Base-by-base conservation (phyloP, 2,797 vertebrate genomes). In the Furcifer pardalis region DNA sequence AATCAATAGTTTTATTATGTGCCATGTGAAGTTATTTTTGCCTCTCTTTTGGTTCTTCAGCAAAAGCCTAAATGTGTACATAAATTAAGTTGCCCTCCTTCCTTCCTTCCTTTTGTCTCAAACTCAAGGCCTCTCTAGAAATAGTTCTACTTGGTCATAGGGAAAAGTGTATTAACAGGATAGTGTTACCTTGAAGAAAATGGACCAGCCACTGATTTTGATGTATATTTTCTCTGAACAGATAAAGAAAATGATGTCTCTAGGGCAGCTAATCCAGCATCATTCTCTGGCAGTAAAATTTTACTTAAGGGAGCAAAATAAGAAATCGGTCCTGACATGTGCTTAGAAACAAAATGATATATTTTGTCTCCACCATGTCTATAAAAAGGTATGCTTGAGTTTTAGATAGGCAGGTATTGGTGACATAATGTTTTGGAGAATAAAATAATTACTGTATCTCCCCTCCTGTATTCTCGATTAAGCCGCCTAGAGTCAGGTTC, bases 311-410 rank as follows among this genome's bases (percentile, higher is more conserved):
- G 74, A 81, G 44, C 52, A 75, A 78, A 78, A 6, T 27, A 37
- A 40, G 30, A 49, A 86, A 72, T 30, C 30, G 56, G 17, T 2
- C 56, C 8, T 86, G 79, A 87, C 77, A 83, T 89, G 84, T 84
- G 69, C 66, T 13, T 5, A 69, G 42, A 76, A 56, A 71, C 52
- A 15, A 46, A 71, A 27, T 79, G 63, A 32, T 49, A 12, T 37
- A 81, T 27, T 8, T 0, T 21, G n/a, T 40, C 1, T 77, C 27
- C 72, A 77, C 71, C 23, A 77, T 84, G 40, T 44, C 59, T 84
- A 44, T 3, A 74, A 80, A 72, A 72, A 42, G 23, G 56, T 76
- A 62, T 10, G 13, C 0, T 60, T 60, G 78, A 79, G 0, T 2
- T 83, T 83, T 40, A 44, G 40, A 30, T 0, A 81, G 59, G 71